A percentile compares a stretch with the other conserved stretches of the same genome.
Conservation (phyloP, 2,797 vertebrate genomes). For the Xyrichtys novacula region DNA sequence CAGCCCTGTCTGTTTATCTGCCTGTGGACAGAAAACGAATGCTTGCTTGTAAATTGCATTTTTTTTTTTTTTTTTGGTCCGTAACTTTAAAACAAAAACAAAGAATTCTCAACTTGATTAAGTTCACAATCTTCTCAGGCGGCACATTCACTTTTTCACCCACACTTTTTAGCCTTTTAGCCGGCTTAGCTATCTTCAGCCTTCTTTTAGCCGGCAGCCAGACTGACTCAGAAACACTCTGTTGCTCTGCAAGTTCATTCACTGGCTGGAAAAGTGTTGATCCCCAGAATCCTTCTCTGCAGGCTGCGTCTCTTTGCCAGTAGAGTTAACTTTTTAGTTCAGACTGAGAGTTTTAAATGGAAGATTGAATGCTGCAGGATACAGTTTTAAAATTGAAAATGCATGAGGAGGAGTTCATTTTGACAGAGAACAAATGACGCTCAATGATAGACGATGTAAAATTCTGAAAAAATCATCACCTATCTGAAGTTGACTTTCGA, state of each 20-base stretch:
- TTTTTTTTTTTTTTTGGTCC: too few species aligned
- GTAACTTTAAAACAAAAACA: background rate
- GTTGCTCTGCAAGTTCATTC: conserved; percentile 11
- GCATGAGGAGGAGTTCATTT: background rate
- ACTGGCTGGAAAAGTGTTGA: conserved; percentile 5
- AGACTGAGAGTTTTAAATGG: conserved; percentile 15
- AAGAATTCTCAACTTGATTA: background rate
- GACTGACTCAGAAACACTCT: conserved; percentile 24
- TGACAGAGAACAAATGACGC: too few species aligned
- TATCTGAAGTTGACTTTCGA: too few species aligned
- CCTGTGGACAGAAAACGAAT: background rate
- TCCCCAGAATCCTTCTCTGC: conserved; percentile 12
- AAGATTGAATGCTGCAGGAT: conserved; percentile 6
- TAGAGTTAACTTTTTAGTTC: conserved; percentile 1
- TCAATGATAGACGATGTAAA: too few species aligned
- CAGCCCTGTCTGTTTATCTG: conserved; percentile 6
- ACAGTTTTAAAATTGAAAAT: conserved; percentile 9
- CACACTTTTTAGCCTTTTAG: background rate
- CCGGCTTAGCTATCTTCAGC: conserved; percentile 5
- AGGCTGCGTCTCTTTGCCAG: conserved; percentile 10
- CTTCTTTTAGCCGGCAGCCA: conserved; percentile 12
- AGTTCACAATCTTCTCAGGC: conserved; percentile 9
- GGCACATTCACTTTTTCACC: too few species aligned
- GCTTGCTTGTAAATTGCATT: background rate
- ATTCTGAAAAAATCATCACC: too few species aligned